phyloP scores from a whole-genome alignment of 92 coral and sea anemone species.

The Pocillopora grandis region DNA sequence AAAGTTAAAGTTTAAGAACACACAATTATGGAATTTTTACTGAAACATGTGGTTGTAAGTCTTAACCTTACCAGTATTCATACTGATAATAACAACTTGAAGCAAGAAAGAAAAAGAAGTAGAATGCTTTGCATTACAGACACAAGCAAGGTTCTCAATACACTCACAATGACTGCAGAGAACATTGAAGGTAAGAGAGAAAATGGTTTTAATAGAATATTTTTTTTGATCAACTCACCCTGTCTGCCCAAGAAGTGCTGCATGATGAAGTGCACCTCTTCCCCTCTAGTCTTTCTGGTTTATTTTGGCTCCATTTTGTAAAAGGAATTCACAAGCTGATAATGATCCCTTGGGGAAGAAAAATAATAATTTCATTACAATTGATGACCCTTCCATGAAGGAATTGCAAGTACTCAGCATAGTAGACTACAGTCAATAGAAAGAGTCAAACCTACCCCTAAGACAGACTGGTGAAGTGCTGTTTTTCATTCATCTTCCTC shows the following conservation, averaged over 20 bases:
- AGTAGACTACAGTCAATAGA: background rate
- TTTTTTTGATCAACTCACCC: slow-evolving; percentile 54
- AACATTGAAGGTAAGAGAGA: background rate
- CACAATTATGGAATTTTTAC: too few relatives aligned
- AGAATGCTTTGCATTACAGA: too few relatives aligned
- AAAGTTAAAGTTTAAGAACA: too few relatives aligned
- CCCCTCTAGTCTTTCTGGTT: slow-evolving; percentile 89
- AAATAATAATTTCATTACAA: background rate
- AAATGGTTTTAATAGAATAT: background rate
- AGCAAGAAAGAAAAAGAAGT: too few relatives aligned
- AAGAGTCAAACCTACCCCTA: slow-evolving; percentile 63
- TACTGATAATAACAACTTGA: too few relatives aligned
- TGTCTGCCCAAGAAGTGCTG: slow-evolving; percentile 98
- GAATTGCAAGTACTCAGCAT: background rate
- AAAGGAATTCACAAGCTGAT: slow-evolving; percentile 90
- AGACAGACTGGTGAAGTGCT: slow-evolving; percentile 90
- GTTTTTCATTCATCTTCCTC: slow-evolving; percentile 95
- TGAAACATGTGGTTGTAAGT: too few relatives aligned
- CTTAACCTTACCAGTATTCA: too few relatives aligned
- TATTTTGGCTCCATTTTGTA: slow-evolving; percentile 98
- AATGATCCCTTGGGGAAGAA: slow-evolving; percentile 73
- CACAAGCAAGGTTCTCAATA: too few relatives aligned
- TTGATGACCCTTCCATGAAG: background rate
- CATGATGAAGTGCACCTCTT: slow-evolving; percentile 93
- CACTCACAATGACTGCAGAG: background rate